phyloP scores from a whole-genome alignment of 2,797 vertebrate genomes.

The Takifugu ocellatus region DNA sequence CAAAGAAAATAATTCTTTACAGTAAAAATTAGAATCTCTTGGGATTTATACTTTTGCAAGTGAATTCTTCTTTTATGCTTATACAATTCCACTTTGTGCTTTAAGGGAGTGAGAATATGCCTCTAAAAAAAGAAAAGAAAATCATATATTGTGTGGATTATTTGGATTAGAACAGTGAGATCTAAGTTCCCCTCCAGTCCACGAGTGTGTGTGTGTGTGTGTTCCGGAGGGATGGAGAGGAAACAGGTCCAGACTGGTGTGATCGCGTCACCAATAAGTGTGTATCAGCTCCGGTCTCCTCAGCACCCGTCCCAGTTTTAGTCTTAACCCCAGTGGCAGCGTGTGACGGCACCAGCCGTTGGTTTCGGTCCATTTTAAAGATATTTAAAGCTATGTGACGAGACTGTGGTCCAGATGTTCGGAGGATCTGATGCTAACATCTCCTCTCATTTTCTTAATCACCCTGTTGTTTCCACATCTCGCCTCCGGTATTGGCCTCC shows the following conservation, averaged over 20 bases:
- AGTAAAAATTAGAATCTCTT: conserved; percentile 20
- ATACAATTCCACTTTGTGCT: too few relatives aligned
- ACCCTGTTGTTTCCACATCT: conserved; percentile 38
- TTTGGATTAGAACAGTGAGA: too few relatives aligned
- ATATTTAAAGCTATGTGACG: neutral
- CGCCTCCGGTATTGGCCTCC: conserved; percentile 48
- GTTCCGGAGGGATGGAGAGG: conserved; percentile 30
- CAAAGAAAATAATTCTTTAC: conserved; percentile 2
- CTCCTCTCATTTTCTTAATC: conserved; percentile 9
- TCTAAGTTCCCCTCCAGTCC: conserved; percentile 2
- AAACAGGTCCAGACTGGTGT: conserved; percentile 42
- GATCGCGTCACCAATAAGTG: conserved; percentile 38
- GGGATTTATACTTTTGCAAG: conserved; percentile 11
- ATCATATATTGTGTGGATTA: too few relatives aligned
- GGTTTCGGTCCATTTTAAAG: too few relatives aligned
- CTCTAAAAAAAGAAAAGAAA: neutral
- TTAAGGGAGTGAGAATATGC: too few relatives aligned
- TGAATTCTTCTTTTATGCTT: neutral
- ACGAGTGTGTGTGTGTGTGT: conserved; percentile 20
- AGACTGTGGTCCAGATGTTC: conserved; percentile 25
- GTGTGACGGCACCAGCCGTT: conserved; percentile 1
- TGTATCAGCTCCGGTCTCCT: conserved; percentile 8
- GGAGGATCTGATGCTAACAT: conserved; percentile 37
- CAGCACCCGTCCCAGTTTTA: too few relatives aligned
- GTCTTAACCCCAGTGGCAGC: conserved; percentile 19